Base-by-base conservation (phyloP, 2,113 vertebrate genomes). In the Upupa epops region DNA sequence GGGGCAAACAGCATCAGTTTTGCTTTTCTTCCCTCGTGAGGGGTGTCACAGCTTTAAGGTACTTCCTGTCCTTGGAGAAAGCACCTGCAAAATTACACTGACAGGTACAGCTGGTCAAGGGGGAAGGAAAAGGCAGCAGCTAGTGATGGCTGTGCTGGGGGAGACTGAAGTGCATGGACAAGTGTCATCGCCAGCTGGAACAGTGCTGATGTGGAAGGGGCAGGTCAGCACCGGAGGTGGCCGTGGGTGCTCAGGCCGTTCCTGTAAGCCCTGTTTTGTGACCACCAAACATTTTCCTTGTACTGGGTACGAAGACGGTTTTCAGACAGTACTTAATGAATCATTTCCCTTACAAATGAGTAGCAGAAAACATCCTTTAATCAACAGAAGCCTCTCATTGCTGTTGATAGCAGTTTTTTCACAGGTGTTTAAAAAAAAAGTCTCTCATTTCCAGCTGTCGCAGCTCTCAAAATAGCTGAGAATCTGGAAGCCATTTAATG, bases 381-480 rank as follows among this genome's bases (percentile, higher is more conserved):
- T 91, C 87, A 89, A 85, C 40, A 88, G 76, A 88, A 26, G 17
- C 3, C 32, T 88, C 70, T 59, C 18, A 14, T 5, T 86, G 76
- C 32, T 87, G 51, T 61, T 71, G 60, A 52, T 52, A 86, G 68
- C 40, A 45, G 3, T 25, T 71, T 90, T 85, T 82, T 25, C 3
- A 3, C 70, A 75, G 77, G 77, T 95, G 32, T 73, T 84, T 21
- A 11, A 68, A 36, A 75, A 49, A 70, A 52, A 64, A 31, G 19
- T 32, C 37, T 73, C 0, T 73, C 0, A 46, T 90, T 88, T 94
- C 58, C 80, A 86, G 65, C 72, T 88, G 69, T 81, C 6, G 1
- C 31, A 32, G 49, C 60, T 90, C 83, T 83, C 80, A 83, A 91
- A 93, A 94, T 49, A 90, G 69, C 49, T 55, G 77, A 75, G 63